Percentiles rank a stretch among this genome's conserved stretches.
These are phyloP conservation scores for Cinara cedri DNA, from an alignment of 2,888 invertebrate species.

Conservation along the genomic window DNA sequence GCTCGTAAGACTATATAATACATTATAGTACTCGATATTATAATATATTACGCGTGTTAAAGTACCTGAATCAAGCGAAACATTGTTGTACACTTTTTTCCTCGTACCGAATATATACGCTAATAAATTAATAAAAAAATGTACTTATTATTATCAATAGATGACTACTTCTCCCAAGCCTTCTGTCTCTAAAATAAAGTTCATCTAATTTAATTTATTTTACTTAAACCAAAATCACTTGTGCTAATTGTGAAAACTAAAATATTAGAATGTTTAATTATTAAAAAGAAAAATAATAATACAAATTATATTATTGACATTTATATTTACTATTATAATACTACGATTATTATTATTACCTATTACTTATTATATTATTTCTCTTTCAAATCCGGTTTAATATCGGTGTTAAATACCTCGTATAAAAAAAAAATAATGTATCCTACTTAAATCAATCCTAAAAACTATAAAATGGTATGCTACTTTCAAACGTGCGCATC, in stretches of 20 bases:
- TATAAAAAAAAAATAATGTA: slow-evolving; percentile 12
- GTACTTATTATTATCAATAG: not conserved
- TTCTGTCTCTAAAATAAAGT: no score
- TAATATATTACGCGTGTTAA: no score
- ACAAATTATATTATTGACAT: not conserved
- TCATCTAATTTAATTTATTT: no score
- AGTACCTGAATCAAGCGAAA: not conserved
- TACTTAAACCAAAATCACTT: no score
- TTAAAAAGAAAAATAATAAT: no score
- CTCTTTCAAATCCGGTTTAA: slow-evolving; percentile 46
- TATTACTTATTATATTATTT: slow-evolving; percentile 11
- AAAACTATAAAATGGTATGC: slow-evolving; percentile 34
- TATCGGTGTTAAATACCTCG: slow-evolving; percentile 22
- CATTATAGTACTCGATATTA: not conserved
- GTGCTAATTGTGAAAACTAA: no score
- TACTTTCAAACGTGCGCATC: slow-evolving; percentile 32
- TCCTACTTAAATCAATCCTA: not conserved
- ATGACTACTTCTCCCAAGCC: no score
- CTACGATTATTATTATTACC: not conserved
- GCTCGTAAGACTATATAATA: no score
- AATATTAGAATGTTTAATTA: no score
- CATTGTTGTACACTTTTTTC: not conserved
- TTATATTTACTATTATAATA: not conserved
- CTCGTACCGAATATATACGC: not conserved
- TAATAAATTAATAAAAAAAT: not conserved